Conservation (phyloP, 2,888 invertebrate species). For the Ophraella communa region DNA sequence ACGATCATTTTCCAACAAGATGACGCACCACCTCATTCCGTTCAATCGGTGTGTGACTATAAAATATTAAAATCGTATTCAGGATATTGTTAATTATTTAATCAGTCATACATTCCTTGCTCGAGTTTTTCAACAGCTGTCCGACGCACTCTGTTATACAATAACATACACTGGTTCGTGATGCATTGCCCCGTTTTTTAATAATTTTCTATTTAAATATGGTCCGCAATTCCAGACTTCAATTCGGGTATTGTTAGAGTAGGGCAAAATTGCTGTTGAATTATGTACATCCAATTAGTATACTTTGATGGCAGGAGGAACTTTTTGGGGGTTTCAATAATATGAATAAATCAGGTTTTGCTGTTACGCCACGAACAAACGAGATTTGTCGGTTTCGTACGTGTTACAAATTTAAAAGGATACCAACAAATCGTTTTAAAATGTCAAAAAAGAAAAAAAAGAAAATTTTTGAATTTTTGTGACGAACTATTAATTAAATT, state of each 20-base stretch:
- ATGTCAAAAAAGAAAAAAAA: background rate
- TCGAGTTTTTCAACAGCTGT: conserved; percentile 44
- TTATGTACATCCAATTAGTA: conserved; percentile 35
- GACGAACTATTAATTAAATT: too few relatives aligned
- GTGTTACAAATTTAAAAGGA: background rate
- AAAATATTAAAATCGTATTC: conserved; percentile 21
- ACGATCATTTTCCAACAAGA: too few relatives aligned
- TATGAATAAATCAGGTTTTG: conserved; percentile 23
- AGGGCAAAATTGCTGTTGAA: conserved; percentile 36
- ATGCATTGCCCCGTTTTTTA: conserved; percentile 24
- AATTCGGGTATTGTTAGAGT: conserved; percentile 33
- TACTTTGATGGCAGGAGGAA: background rate
- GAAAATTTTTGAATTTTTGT: too few relatives aligned
- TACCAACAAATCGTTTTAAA: background rate
- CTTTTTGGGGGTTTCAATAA: conserved; percentile 12
- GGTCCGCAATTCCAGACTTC: conserved; percentile 7
- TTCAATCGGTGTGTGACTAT: background rate
- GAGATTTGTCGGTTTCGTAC: conserved; percentile 9
- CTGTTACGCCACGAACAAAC: conserved; percentile 8
- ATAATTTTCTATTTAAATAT: conserved; percentile 38
- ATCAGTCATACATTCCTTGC: conserved; percentile 44
- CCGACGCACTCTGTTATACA: conserved; percentile 31
- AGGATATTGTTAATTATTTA: conserved; percentile 42
- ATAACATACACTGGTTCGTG: conserved; percentile 10
- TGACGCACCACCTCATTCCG: too few relatives aligned